phyloP scores from a whole-genome alignment of 2,797 vertebrate genomes.

The Vespertilio murinus region DNA sequence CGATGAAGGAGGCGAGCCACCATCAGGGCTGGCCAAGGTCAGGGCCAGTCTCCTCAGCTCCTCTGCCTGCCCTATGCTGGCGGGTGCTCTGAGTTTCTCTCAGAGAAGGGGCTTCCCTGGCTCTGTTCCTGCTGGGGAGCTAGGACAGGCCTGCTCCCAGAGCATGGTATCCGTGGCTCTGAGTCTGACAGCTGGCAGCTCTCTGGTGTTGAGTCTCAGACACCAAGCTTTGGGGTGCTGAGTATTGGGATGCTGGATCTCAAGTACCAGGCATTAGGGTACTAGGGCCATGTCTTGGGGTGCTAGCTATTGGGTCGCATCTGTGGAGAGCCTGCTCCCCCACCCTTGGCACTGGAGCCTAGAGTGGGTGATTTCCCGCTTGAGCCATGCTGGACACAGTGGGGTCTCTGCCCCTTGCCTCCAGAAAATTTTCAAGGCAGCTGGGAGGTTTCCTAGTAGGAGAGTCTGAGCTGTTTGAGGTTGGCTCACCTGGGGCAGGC shows the following conservation, averaged over 20 bases:
- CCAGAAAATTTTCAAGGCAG: neutral
- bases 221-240: neutral
- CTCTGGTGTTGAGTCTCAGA: neutral
- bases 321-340: neutral
- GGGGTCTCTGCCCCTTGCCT: neutral
- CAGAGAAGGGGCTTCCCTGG: neutral
- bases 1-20: neutral
- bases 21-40: neutral
- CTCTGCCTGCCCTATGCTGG: neutral
- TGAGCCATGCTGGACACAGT: neutral
- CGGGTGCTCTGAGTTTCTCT: neutral
- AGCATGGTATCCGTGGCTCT: neutral
- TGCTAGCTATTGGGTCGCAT: neutral
- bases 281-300: neutral
- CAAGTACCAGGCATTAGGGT: neutral
- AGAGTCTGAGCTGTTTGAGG: neutral
- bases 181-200: neutral
- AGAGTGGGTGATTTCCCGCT: neutral
- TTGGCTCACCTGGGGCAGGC: neutral
- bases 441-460: accelerated
- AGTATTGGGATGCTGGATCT: neutral
- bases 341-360: neutral
- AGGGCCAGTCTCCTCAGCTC: neutral
- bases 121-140: neutral
- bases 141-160: neutral